Evolutionary conservation across 2,797 vertebrate species (phyloP), one percentile per base, ranked within the genome.

Genomic region (Pitangus sulphuratus): DNA sequence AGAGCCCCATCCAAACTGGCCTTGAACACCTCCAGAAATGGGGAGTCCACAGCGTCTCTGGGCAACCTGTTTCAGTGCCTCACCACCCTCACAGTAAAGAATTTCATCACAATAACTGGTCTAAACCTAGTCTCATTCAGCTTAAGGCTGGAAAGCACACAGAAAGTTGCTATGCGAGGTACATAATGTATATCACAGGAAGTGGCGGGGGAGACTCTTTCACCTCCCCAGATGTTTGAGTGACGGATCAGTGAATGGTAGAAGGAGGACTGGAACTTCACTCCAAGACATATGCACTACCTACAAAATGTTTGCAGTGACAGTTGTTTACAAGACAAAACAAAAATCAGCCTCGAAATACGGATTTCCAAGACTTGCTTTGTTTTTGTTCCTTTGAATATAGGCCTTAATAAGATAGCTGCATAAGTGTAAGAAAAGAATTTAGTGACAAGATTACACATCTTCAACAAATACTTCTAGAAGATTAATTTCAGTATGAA

Each of bases 301-400:
- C 16, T 50, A 15, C 15, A n/a, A 15, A 68, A 91, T 33, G 3
- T 86, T 78, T 92, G 57, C 40, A 72, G 17, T 40, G 51, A 30
- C 58, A 40, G 42, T 15, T 44, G 9, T 58, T 72, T 33, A 58
- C 28, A 10, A 48, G 26, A 42, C 2, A 65, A 78, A 89, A 75
- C 13, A 68, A 57, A 81, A 84, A 70, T 60, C 40, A 81, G 16
- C 37, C 40, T 74, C 47, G 26, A 84, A 86, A 89, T 72, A 76
- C 0, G 5, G 12, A 33, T 82, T 90, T 83, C 70, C 31, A 71
- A 70, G 17, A 15, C 39, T 47, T 64, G 28, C 3, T 64, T 31
- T 58, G 13, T 37, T 24, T 74, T 72, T 45, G 3, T 61, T 68
- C 14, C 19, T 89, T 68, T 81, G 37, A 88, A 77, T 47, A 87